Percentiles rank a stretch among this genome's conserved stretches.
Evolutionary conservation across 2,888 invertebrate genomes (phyloP).

Genomic region (Drosophila macrothrix): DNA sequence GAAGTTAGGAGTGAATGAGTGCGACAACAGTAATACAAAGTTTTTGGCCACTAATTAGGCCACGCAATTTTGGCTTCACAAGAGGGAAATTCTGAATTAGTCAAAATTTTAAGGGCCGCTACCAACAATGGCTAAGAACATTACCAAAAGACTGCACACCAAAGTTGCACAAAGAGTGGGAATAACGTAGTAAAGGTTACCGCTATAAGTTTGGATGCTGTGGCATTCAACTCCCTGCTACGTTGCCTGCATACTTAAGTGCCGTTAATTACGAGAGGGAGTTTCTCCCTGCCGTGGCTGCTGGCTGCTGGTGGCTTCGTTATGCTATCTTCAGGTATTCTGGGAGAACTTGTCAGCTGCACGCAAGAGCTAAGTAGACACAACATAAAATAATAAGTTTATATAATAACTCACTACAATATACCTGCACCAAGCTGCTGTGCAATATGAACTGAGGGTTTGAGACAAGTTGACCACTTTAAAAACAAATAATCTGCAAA

Average conservation of each 20-base stretch:
- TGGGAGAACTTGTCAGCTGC: constrained; percentile 6
- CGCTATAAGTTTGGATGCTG: constrained; percentile 8
- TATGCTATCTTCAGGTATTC: constrained; percentile 1
- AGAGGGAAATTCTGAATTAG: constrained; percentile 15
- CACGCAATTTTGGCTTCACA: constrained; percentile 21
- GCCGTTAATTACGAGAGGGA: constrained; percentile 21
- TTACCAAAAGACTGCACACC: background rate
- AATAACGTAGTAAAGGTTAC: background rate
- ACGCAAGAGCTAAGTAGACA: background rate
- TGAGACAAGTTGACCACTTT: background rate
- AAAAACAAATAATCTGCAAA: background rate
- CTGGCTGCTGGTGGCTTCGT: background rate
- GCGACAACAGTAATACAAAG: constrained; percentile 4
- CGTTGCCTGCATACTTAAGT: constrained; percentile 43
- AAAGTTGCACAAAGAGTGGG: constrained; percentile 12
- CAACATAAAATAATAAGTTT: background rate
- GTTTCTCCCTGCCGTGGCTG: background rate
- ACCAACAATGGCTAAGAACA: constrained; percentile 1
- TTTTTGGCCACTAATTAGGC: constrained; percentile 45
- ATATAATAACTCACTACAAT: background rate
- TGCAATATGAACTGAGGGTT: background rate
- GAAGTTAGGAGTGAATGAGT: background rate
- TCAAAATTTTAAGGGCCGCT: constrained; percentile 1
- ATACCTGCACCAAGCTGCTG: background rate
- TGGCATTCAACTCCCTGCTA: constrained; percentile 26